Base-by-base conservation (phyloP, 1,140 invertebrate species). In the Drosophila lini region DNA sequence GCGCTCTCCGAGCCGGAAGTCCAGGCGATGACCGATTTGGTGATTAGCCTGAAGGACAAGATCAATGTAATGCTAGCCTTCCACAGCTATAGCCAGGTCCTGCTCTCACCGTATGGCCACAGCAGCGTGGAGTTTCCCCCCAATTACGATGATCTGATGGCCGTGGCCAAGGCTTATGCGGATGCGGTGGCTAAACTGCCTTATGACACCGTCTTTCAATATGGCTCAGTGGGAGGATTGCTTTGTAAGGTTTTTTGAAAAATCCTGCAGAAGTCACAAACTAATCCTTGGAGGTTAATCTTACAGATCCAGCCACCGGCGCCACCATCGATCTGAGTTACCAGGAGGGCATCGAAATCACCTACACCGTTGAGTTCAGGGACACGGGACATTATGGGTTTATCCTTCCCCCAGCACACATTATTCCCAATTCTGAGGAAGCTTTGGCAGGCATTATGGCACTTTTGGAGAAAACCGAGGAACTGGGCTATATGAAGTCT, bases 321-420 rank as follows among this genome's bases (percentile, higher is more conserved):
- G 93, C 93, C n/a, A 95, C 94, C 3, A 92, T 94, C 40, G 96
- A 97, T 77, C 96, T 95, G 94, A 95, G 94, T 2, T 95, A 94
- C 44, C 93, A 81, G 22, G 93, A 93, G 16, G 93, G 93, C 58
- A 93, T 95, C 8, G 93, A 94, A 34, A 94, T 96, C 22, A 92
- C 94, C 0, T 97, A 94, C 76, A 94, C 95, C 1, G 92, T 93
- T 63, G 93, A 94, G 71, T 82, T 91, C 28, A 89, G 95, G 5
- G 96, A 98, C 90, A 96, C 94, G 15, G 97, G 98, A 9, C 93
- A 94, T 50, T 96, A 96, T 84, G 97, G 98, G 0, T 99, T 99
- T 89, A 91, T 98, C 1, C 93, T 99, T 32, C 98, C 98, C 1
- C 95, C 96, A 7, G 93, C 93, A 13, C 95, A 96, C 75, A 98